Base-by-base conservation (phyloP, 37 sponge, comb jelly and placozoan genomes). In the Petrosia ficiformis region DNA sequence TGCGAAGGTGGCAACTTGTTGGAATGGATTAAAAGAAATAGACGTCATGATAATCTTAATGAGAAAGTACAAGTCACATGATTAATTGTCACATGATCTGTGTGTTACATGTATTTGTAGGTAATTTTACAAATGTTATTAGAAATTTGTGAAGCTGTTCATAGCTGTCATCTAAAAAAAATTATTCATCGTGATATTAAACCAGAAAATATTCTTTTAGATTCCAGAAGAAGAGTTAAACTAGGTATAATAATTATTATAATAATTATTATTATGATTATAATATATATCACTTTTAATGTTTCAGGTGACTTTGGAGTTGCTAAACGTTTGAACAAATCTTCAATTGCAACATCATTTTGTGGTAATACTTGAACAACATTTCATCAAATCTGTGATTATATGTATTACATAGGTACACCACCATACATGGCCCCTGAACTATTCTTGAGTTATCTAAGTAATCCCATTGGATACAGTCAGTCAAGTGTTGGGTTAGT, bases 361-460 rank as follows among this genome's bases (percentile, higher is more conserved):
- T 93, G 89, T 88, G 89, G 93, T 93, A 40, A 80, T 59, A 40
- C 1, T 33, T 42, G 30, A 60, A 73, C 26, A 77, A 69, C 65
- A 29, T 2, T 3, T 65, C 3, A 56, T 56, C 1, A 42, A 38
- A 25, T 16, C 6, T 48, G 19, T n/a, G 48, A 44, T 2, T 54
- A n/a, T n/a, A n/a, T n/a, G n/a, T n/a, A n/a, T 34, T 32, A 29
- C 54, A 25, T 39, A 88, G 96, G 96, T 0, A 92, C 96, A 3
- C 93, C 90, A 24, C 93, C 96, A 3, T 96, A 96, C 79, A 96
- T 96, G 93, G 92, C 96, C 32, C 96, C 96, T 8, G 96, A 96
- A 75, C 65, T 96, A 44, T 96, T 82, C 67, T 74, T 92, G 57
- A 82, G 80, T 35, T 92, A 86, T 82, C 40, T 94, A 39, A 48